Conservation (phyloP, 2,888 invertebrate genomes). For the Palloptera scutellata region DNA sequence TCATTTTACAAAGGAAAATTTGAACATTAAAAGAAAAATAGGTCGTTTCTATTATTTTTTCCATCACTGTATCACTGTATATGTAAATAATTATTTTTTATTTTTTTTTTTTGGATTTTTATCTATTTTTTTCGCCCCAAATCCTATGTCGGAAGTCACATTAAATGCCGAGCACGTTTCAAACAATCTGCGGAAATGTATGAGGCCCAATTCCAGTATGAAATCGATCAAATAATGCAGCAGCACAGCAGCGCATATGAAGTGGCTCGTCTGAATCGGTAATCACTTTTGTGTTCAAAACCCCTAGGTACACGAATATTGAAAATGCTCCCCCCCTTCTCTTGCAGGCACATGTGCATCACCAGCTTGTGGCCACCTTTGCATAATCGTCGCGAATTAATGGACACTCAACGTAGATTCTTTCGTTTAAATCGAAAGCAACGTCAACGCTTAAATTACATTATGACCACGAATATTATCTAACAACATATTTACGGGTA, state of each 20-base stretch:
- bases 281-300: not conserved
- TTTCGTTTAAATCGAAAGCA: constrained; percentile 40
- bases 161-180: constrained; percentile 42
- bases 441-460: constrained; percentile 33
- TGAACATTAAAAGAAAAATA: too few relatives aligned
- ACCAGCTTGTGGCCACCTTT: constrained; percentile 52
- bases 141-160: constrained; percentile 23
- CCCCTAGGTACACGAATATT: not conserved
- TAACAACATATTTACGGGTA: too few relatives aligned
- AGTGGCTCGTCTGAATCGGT: constrained; percentile 47
- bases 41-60: too few relatives aligned
- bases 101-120: too few relatives aligned
- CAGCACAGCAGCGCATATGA: constrained; percentile 39
- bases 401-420: constrained; percentile 36
- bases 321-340: not conserved
- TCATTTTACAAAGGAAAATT: not conserved
- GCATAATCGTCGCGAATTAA: constrained; percentile 45
- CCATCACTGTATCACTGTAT: too few relatives aligned
- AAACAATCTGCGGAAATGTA: constrained; percentile 29
- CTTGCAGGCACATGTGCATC: constrained; percentile 41
- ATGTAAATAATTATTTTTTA: not conserved
- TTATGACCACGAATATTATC: constrained; percentile 37
- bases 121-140: too few relatives aligned
- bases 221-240: constrained; percentile 37
- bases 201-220: constrained; percentile 43